Evolutionary conservation across 2,888 invertebrate genomes (phyloP).

Genomic region (Andricus curvator): DNA sequence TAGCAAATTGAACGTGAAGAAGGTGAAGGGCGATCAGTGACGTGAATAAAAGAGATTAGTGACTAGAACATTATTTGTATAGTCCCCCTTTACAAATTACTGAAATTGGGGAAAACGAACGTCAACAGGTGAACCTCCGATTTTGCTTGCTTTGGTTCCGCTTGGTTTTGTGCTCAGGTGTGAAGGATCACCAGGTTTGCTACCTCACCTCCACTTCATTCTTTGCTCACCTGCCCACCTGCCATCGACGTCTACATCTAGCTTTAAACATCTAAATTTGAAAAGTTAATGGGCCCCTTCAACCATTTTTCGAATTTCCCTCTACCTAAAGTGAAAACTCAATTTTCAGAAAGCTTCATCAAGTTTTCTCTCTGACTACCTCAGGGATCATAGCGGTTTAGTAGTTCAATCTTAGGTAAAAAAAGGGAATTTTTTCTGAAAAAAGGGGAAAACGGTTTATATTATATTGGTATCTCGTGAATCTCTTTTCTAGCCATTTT

Average conservation of each 20-base stretch:
- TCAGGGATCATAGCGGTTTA: too few relatives aligned
- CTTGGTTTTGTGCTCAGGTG: constrained; percentile 34
- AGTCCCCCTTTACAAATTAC: constrained; percentile 31
- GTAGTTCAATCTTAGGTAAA: too few relatives aligned
- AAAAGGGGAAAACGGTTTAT: too few relatives aligned
- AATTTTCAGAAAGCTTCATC: neutral
- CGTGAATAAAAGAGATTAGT: constrained; percentile 20
- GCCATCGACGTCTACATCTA: constrained; percentile 14
- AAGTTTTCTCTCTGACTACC: neutral
- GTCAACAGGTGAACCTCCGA: constrained; percentile 30
- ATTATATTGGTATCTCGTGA: too few relatives aligned
- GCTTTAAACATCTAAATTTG: constrained; percentile 10
- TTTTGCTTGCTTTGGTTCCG: constrained; percentile 36
- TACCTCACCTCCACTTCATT: constrained; percentile 28
- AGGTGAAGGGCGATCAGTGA: constrained; percentile 31
- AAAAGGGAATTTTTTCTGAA: too few relatives aligned
- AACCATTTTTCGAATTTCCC: constrained; percentile 3
- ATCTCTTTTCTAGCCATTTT: too few relatives aligned
- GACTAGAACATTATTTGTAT: constrained; percentile 26
- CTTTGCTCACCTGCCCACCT: constrained; percentile 20
- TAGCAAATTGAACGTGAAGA: constrained; percentile 11
- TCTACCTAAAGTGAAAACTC: neutral
- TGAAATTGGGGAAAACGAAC: constrained; percentile 30
- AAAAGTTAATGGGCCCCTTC: constrained; percentile 10
- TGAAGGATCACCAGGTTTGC: constrained; percentile 23